Base-by-base conservation (phyloP, 2,888 invertebrate genomes). In the Shargacucullia verbasci region DNA sequence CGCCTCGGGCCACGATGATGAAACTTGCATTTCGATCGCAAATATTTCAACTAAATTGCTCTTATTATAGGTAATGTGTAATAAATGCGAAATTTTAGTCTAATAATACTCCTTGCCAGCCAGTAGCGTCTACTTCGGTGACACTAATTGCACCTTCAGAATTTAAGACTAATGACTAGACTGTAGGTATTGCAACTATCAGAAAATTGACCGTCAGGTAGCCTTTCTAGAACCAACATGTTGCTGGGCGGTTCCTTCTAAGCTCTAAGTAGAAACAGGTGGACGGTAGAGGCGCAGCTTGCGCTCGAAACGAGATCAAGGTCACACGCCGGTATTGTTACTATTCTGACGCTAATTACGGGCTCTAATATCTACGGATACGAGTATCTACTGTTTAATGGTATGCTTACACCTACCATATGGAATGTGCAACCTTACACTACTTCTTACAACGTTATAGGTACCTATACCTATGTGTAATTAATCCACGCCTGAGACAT, bases 221-320 rank as follows among this genome's bases (percentile, higher is more conserved):
- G 50, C 67, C 77, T 82, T 79, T 84, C 76, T 80, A 73, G 70
- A 69, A 70, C 55, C 49, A 70, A 69, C 59, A 59, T 64, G 62
- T 59, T 68, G 58, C 64, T 70, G 65, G 66, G 68, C 59, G 70
- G 75, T 79, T 79, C 67, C 80, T 80, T 70, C 70, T 73, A 71
- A 76, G 75, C 72, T 76, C 68, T 59, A 63, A 76, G 63, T 76
- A 67, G 72, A 71, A 81, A 77, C 87, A 88, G 88, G 86, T 89
- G 87, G 83, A 82, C 80, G 73, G 58, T 73, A 74, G 75, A 83
- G 80, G 76, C 70, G 70, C 75, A 75, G 76, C 72, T 69, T 70
- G 79, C 73, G 65, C 64, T 67, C 64, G 64, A 73, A 92, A 85
- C 82, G 84, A 88, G 92, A 90, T 87, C 92, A 92, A 90, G 92